Evolutionary conservation across 1,140 invertebrate genomes (phyloP).

Genomic region (Mizuhopecten yessoensis): DNA sequence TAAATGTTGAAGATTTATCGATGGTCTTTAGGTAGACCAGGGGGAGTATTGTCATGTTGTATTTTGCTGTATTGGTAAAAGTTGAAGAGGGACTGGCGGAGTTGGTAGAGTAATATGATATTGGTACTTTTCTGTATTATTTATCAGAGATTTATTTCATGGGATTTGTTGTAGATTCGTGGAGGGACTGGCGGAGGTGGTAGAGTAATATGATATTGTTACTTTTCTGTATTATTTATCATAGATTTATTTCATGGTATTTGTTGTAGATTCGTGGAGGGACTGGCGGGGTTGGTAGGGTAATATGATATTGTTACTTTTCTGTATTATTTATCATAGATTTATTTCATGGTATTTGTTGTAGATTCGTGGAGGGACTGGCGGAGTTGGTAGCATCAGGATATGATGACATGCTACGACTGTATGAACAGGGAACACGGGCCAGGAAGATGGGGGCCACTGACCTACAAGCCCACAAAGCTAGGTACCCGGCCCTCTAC

Average conservation of each 20-base stretch:
- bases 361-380: constrained; percentile 79
- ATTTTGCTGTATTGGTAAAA: too few relatives aligned
- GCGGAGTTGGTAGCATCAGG: constrained; percentile 79
- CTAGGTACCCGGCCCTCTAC: constrained; percentile 66
- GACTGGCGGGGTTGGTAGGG: too few relatives aligned
- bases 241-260: not conserved
- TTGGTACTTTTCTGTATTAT: not conserved
- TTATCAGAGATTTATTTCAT: not conserved
- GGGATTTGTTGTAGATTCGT: not conserved
- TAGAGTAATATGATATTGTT: not conserved
- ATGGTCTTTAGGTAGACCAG: too few relatives aligned
- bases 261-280: too few relatives aligned
- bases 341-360: constrained; percentile 34
- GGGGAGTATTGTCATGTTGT: too few relatives aligned
- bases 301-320: not conserved
- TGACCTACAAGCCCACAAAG: constrained; percentile 76
- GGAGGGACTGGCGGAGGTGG: too few relatives aligned
- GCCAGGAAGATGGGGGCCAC: constrained; percentile 78
- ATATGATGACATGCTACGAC: constrained; percentile 73
- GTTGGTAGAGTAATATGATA: not conserved
- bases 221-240: not conserved
- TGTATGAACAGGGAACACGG: constrained; percentile 78
- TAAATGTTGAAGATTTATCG: too few relatives aligned
- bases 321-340: not conserved
- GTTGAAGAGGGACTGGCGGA: not conserved